Evolutionary conservation across 2,797 vertebrate species (phyloP), one percentile per base, ranked within the genome.

Genomic region (Oryzias dopingdopingensis): DNA sequence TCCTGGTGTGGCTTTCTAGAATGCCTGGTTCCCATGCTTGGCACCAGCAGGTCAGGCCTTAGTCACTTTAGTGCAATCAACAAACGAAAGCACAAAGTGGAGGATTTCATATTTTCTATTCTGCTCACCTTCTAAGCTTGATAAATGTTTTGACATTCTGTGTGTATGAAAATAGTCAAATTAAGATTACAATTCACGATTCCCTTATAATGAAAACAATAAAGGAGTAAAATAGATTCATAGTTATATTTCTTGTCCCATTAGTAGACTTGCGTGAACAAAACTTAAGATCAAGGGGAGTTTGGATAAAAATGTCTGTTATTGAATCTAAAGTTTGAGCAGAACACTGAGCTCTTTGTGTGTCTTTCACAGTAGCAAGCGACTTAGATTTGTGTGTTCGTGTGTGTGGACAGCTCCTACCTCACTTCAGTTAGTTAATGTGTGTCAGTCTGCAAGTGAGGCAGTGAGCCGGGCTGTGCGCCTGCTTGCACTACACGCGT

Each of bases 401-500:
- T 61, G 62, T 24, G 67, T 16, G 71, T 52, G 71, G 66, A 68
- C 77, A 82, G 84, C 85, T 89, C 83, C 82, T 87, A 86, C 85
- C 70, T 85, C 83, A 86, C 85, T 68, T 85, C 83, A 65, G 80
- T 83, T 81, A 88, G 86, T 89, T 90, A 90, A 89, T 89, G 85
- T 87, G 88, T 85, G 85, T 86, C 77, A 80, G 80, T 80, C 81
- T 74, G 81, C 86, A 86, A 81, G 89, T 70, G 49, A 84, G 86
- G 88, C 85, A 72, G 37, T 84, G 82, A 83, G 88, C 83, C 86
- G 49, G 88, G 82, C 87, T 80, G 89, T 80, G 82, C 87, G 88
- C 88, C 86, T 77, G 73, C 83, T 81, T 62, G 52, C 85, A 68
- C 76, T 80, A 74, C 56, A 73, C 72, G 77, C 16, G 47, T 50